Evolutionary conservation across 1,140 invertebrate genomes (phyloP).

Genomic region (Palaemon carinicauda): DNA sequence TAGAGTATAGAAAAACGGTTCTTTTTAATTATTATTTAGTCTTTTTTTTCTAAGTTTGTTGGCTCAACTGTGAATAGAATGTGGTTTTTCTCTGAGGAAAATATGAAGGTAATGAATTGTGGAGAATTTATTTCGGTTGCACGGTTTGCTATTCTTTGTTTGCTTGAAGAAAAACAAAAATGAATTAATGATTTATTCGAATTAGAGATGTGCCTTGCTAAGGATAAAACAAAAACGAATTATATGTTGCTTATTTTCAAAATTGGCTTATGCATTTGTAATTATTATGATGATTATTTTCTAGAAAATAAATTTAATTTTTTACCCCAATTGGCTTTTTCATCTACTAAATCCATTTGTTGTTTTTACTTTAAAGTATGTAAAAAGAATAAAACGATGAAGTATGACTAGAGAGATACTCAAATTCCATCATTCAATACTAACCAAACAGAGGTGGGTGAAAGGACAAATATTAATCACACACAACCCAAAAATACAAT

Average conservation of each 20-base stretch:
- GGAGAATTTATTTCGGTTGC: too few relatives aligned
- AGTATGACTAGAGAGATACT: too few relatives aligned
- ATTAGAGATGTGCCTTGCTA: conserved; percentile 55
- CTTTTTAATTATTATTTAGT: neutral
- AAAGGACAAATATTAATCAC: too few relatives aligned
- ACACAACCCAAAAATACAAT: too few relatives aligned
- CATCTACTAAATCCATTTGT: conserved; percentile 37
- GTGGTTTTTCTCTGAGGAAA: too few relatives aligned
- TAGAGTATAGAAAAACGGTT: neutral
- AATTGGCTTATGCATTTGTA: conserved; percentile 51
- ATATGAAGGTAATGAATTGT: neutral
- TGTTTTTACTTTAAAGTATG: neutral
- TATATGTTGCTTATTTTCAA: conserved; percentile 40
- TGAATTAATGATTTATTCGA: conserved; percentile 44
- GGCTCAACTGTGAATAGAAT: conserved; percentile 46
- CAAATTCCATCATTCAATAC: too few relatives aligned
- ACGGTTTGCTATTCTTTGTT: neutral
- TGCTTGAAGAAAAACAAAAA: conserved; percentile 28
- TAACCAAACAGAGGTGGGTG: too few relatives aligned
- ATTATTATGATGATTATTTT: conserved; percentile 33
- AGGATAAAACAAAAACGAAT: conserved; percentile 38
- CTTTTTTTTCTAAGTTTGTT: neutral
- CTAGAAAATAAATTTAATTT: conserved; percentile 54
- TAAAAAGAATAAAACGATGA: too few relatives aligned
- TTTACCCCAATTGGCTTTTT: conserved; percentile 52